A percentile compares a stretch with the other conserved stretches of the same genome.
Conservation (phyloP, 2,888 invertebrate species). For the Brenthis hecate region DNA sequence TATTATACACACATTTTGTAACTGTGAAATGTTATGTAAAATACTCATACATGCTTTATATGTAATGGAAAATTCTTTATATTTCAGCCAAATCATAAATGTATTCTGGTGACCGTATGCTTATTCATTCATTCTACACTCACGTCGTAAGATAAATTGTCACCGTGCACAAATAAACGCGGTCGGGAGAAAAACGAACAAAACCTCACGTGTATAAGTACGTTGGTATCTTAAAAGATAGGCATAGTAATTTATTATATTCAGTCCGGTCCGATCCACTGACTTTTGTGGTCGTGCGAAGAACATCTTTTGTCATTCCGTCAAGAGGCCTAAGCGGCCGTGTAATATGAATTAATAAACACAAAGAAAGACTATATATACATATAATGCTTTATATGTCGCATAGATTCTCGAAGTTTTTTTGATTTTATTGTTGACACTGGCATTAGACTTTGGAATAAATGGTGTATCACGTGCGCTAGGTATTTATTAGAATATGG, state of each 20-base stretch:
- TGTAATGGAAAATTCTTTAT: slow-evolving; percentile 6
- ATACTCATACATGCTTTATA: not conserved
- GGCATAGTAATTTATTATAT: slow-evolving; percentile 78
- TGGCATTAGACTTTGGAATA: slow-evolving; percentile 62
- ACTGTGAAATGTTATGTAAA: not conserved
- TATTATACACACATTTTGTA: not conserved
- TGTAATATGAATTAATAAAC: slow-evolving; percentile 83
- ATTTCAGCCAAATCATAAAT: slow-evolving; percentile 24
- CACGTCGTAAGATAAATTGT: slow-evolving; percentile 78
- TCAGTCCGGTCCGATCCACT: slow-evolving; percentile 74
- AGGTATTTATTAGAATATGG: slow-evolving; percentile 50
- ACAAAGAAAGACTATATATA: slow-evolving; percentile 72
- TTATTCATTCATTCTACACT: slow-evolving; percentile 73
- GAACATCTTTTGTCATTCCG: slow-evolving; percentile 73
- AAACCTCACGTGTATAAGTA: slow-evolving; percentile 59
- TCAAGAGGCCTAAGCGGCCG: slow-evolving; percentile 75
- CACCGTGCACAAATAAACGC: slow-evolving; percentile 73
- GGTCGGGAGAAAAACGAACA: slow-evolving; percentile 62
- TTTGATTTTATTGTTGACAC: slow-evolving; percentile 55
- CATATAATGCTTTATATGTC: slow-evolving; percentile 73
- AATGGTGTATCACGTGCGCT: slow-evolving; percentile 71
- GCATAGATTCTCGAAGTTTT: slow-evolving; percentile 56
- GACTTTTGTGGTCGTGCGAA: slow-evolving; percentile 73
- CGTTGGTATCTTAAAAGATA: slow-evolving; percentile 64
- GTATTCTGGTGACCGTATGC: slow-evolving; percentile 51